Evolutionary conservation across 2,113 vertebrate species (phyloP).

Genomic region (Scortum barcoo): DNA sequence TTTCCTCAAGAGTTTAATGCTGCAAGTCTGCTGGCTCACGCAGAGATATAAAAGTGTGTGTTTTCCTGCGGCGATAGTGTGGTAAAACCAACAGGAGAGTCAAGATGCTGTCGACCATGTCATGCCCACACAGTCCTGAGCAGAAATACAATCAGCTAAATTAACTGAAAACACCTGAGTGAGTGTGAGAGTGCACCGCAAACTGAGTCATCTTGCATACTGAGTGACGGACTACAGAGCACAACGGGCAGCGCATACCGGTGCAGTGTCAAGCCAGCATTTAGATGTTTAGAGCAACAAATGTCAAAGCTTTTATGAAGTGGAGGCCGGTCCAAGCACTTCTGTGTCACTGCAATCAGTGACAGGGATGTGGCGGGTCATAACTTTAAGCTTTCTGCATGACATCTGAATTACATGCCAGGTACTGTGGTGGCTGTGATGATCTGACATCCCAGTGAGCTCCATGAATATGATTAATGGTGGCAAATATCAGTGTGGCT

Average conservation of each 20-base stretch:
- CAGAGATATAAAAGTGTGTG: not conserved
- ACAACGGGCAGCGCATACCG: not conserved
- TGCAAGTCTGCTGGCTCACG: not conserved
- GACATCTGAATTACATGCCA: slow-evolving; percentile 49
- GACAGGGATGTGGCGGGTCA: slow-evolving; percentile 4
- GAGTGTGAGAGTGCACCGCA: not conserved
- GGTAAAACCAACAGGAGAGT: not conserved
- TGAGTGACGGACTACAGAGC: not conserved
- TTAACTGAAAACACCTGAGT: not conserved
- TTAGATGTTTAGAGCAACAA: slow-evolving; percentile 28
- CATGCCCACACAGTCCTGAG: not conserved
- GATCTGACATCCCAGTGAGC: slow-evolving; percentile 42
- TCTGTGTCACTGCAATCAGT: not conserved
- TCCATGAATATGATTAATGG: slow-evolving; percentile 46
- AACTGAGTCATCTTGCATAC: not conserved
- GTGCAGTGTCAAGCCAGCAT: not conserved
- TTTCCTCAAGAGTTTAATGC: no score
- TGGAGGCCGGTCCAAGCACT: slow-evolving; percentile 3
- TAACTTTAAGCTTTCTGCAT: slow-evolving; percentile 32
- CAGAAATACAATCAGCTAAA: not conserved
- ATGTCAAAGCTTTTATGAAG: slow-evolving; percentile 29
- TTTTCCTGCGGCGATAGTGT: not conserved
- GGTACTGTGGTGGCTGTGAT: slow-evolving; percentile 21
- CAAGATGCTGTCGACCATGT: not conserved
- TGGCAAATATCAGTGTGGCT: slow-evolving; percentile 31